A percentile compares a stretch with the other conserved stretches of the same genome.
Conservation (phyloP, 2,888 invertebrate genomes). For the Odontocolon sp. region DNA sequence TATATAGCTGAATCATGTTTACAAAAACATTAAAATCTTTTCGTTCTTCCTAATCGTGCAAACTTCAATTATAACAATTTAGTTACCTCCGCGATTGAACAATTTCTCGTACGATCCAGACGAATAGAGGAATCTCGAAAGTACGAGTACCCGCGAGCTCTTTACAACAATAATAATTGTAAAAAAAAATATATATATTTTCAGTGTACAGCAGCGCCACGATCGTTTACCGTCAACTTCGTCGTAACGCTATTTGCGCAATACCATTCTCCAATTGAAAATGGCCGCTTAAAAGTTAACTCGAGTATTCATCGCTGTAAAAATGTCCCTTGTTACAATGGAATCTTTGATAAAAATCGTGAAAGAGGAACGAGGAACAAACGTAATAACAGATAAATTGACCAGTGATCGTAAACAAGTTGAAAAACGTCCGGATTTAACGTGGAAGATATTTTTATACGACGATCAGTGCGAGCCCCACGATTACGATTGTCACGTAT, state of each 20-base stretch:
- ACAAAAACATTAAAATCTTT: not conserved
- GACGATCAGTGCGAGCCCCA: conserved; percentile 47
- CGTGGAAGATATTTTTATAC: conserved; percentile 56
- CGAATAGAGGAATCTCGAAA: conserved; percentile 21
- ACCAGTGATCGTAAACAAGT: conserved; percentile 47
- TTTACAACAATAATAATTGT: not conserved
- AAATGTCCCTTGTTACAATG: conserved; percentile 72
- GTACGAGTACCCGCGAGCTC: conserved; percentile 15
- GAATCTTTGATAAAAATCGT: conserved; percentile 68
- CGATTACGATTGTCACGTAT: conserved; percentile 68
- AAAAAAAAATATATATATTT: not conserved
- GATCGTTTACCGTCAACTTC: too few species aligned
- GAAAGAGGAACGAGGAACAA: conserved; percentile 62
- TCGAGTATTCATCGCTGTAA: conserved; percentile 62
- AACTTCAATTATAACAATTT: too few species aligned
- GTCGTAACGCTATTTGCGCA: conserved; percentile 22
- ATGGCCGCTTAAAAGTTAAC: conserved; percentile 75
- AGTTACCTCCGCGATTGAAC: too few species aligned
- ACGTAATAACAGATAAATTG: conserved; percentile 46
- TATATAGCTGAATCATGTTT: conserved; percentile 9
- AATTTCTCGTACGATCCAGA: not conserved
- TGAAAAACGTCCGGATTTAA: conserved; percentile 47
- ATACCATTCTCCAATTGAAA: conserved; percentile 66
- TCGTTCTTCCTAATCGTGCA: not conserved
- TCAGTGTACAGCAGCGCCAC: not conserved